Evolutionary conservation across 2,113 vertebrate species (phyloP).

Genomic region (Rhea pennata): DNA sequence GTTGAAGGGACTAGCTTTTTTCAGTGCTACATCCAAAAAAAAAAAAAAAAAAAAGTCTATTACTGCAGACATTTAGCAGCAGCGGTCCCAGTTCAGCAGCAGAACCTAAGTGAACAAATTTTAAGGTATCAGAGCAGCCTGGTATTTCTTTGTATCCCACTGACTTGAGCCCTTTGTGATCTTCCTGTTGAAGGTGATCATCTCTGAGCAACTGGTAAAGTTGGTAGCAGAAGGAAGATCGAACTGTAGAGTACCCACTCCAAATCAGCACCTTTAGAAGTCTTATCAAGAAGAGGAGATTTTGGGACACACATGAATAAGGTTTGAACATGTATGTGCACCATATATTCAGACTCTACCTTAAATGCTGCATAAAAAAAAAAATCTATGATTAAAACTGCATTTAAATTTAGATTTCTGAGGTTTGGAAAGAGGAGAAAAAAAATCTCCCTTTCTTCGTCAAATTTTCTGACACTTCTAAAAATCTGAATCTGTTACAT

Average conservation of each 20-base stretch:
- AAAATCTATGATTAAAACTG: not conserved
- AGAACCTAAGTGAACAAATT: not conserved
- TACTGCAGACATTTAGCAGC: not conserved
- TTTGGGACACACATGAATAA: not conserved
- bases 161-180: not conserved
- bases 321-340: not conserved
- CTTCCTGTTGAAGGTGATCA: not conserved
- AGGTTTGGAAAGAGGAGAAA: not conserved
- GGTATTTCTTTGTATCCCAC: not conserved
- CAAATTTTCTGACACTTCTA: not conserved
- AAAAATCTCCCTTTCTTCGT: not conserved
- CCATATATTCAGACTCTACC: not conserved
- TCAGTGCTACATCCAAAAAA: not conserved
- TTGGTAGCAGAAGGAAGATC: not conserved
- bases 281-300: rapidly evolving
- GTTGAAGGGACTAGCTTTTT: not conserved
- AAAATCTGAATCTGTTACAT: not conserved
- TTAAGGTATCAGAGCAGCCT: not conserved
- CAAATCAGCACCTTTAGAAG: not conserved
- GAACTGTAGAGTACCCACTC: not conserved
- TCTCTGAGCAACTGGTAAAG: not conserved
- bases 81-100: not conserved
- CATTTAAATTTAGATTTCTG: not conserved
- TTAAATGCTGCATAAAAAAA: not conserved
- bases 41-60: not conserved